These are phyloP conservation scores for Acanthoscelides obtectus DNA, from an alignment of 2,888 invertebrate genomes.

Conservation along the genomic window DNA sequence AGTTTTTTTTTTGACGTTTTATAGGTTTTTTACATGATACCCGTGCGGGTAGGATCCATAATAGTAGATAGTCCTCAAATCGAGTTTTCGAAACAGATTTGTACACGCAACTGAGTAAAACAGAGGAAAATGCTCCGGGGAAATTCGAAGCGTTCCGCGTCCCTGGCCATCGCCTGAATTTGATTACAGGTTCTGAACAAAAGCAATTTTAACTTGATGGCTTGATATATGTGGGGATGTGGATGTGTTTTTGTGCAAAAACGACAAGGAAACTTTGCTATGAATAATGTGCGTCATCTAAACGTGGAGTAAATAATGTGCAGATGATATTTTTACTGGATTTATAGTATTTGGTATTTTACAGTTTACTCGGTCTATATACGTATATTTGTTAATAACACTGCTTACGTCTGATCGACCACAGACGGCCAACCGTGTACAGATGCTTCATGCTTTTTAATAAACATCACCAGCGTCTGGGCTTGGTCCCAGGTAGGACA, in stretches of 20 bases:
- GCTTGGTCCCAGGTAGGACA: no score
- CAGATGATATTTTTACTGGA: no score
- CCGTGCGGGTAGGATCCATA: no score
- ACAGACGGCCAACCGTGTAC: no score
- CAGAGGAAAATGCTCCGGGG: background rate
- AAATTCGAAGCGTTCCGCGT: background rate
- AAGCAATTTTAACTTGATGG: slow-evolving; percentile 22
- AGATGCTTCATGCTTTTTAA: no score
- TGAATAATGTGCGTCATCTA: background rate
- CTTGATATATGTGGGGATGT: background rate
- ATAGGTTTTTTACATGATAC: no score
- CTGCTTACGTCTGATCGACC: no score
- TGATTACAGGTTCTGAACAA: slow-evolving; percentile 10
- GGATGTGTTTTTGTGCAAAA: background rate
- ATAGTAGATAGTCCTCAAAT: background rate
- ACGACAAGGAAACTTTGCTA: background rate
- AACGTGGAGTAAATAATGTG: background rate
- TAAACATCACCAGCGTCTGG: no score
- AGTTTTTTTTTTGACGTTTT: no score
- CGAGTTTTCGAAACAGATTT: background rate
- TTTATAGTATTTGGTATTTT: no score
- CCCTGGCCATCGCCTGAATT: background rate
- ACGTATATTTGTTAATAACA: no score
- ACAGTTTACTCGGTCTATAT: no score
- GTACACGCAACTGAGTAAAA: background rate